A percentile compares a stretch with the other conserved stretches of the same genome.
Evolutionary conservation across 2,113 vertebrate species (phyloP).

Genomic region (Notiomystis cincta): DNA sequence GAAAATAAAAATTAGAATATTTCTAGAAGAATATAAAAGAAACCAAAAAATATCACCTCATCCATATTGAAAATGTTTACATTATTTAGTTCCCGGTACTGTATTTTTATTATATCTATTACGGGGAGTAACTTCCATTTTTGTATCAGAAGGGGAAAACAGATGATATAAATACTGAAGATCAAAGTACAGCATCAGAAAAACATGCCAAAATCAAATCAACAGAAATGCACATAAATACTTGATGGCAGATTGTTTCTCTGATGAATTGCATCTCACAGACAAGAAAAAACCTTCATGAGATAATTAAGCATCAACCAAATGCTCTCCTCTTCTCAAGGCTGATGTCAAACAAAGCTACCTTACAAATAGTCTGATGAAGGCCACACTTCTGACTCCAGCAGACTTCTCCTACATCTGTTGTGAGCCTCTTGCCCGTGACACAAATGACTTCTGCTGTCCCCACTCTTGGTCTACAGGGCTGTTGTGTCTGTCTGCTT

Average conservation of each 20-base stretch:
- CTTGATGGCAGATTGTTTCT: not conserved
- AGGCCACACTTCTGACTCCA: not conserved
- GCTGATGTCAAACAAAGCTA: not conserved
- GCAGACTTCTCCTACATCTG: not conserved
- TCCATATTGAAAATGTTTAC: not conserved
- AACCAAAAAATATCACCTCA: not conserved
- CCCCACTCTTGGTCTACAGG: accelerated
- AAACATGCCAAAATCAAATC: not conserved
- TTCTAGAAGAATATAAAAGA: not conserved
- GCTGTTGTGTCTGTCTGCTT: too few species aligned
- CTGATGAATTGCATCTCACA: not conserved
- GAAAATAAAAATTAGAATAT: not conserved
- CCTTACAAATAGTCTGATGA: not conserved
- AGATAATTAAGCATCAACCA: not conserved
- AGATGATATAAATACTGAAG: not conserved
- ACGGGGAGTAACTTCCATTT: not conserved
- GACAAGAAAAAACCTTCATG: not conserved
- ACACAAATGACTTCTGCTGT: not conserved
- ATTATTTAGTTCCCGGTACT: not conserved
- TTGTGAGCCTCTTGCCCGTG: accelerated
- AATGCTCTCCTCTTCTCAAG: not conserved
- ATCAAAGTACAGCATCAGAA: not conserved
- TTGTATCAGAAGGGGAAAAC: not conserved
- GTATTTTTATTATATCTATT: not conserved
- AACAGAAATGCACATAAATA: not conserved